These are phyloP conservation scores for Chloroclysta siterata DNA, from an alignment of 2,888 invertebrate genomes.

Conservation along the genomic window DNA sequence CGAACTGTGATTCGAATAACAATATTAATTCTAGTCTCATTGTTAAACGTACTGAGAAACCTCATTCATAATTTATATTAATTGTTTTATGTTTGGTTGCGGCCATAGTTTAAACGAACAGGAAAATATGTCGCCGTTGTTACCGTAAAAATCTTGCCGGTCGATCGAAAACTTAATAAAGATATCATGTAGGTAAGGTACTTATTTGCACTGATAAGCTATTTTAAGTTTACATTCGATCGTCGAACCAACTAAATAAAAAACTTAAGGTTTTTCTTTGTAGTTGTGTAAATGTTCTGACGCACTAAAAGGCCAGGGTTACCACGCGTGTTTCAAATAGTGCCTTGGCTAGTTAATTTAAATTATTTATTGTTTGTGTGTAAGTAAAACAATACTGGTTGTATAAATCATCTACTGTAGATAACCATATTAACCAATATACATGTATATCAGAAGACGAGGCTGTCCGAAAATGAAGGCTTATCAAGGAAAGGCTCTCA, in stretches of 20 bases:
- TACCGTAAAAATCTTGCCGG: slow-evolving; percentile 11
- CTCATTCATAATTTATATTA: slow-evolving; percentile 76
- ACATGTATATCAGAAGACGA: no score
- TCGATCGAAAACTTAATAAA: slow-evolving; percentile 6
- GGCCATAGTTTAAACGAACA: slow-evolving; percentile 40
- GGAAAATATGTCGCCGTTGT: slow-evolving; percentile 35
- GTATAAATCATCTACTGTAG: neutral
- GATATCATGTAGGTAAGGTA: neutral
- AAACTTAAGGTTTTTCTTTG: neutral
- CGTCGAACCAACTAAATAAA: neutral
- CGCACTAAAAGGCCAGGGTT: slow-evolving; percentile 4
- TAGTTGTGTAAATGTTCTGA: neutral
- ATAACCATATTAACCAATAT: neutral
- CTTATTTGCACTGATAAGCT: slow-evolving; percentile 4
- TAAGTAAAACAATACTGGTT: neutral
- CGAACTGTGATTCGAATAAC: slow-evolving; percentile 29
- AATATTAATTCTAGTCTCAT: slow-evolving; percentile 55
- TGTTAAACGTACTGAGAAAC: slow-evolving; percentile 62
- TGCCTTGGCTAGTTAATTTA: neutral
- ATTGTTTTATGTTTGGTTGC: slow-evolving; percentile 57
- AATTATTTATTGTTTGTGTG: neutral
- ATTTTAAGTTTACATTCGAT: neutral
- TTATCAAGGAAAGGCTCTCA: no score
- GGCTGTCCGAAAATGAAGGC: no score
- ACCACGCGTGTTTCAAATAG: neutral